A percentile compares a stretch with the other conserved stretches of the same genome.
Conservation (phyloP, 2,113 vertebrate genomes). For the Heptranchias perlo region DNA sequence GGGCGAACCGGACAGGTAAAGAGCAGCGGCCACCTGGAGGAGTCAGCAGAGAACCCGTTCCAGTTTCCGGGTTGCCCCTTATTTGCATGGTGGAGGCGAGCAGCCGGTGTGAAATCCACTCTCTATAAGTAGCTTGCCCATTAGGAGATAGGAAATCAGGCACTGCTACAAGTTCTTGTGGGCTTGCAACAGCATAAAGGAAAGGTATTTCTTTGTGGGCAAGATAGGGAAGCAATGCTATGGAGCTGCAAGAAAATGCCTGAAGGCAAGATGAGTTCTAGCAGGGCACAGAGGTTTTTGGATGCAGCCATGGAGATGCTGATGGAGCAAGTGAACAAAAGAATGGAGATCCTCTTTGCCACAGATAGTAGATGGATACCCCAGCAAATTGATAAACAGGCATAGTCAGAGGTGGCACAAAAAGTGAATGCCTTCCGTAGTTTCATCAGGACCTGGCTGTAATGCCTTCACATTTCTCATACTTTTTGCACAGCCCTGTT, state of each 20-base stretch:
- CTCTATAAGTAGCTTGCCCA: background rate
- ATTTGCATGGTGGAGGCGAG: background rate
- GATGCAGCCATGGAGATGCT: background rate
- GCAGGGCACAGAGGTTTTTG: background rate
- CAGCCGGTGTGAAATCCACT: background rate
- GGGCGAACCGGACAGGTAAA: background rate
- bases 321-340: background rate
- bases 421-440: background rate
- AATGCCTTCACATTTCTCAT: background rate
- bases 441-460: background rate
- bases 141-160: background rate
- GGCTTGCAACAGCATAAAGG: background rate
- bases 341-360: background rate
- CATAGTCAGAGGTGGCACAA: background rate
- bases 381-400: background rate
- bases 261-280: background rate
- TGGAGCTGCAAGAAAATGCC: background rate
- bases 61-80: background rate
- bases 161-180: background rate
- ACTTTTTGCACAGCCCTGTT: background rate
- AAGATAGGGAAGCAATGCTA: background rate
- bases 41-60: background rate
- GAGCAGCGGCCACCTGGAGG: background rate
- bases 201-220: background rate
- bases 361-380: background rate